Evolutionary conservation across 1,140 invertebrate genomes (phyloP).

Genomic region (Cydia amplana): DNA sequence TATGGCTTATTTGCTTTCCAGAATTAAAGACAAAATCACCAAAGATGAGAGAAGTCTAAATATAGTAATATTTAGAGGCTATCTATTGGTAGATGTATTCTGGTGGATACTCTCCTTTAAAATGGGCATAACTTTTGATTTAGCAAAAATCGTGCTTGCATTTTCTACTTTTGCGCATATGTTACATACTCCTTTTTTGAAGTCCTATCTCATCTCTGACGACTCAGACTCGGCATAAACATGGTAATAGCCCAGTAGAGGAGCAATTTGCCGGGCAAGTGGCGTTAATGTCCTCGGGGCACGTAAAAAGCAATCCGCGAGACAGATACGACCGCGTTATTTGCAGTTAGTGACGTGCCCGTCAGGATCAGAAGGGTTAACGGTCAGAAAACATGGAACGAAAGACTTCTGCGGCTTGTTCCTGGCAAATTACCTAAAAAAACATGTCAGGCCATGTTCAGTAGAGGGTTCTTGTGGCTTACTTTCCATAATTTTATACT

Average conservation of each 20-base stretch:
- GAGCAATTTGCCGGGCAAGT: conserved; percentile 38
- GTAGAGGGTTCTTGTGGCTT: background rate
- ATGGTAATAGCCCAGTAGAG: conserved; percentile 36
- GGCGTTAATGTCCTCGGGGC: conserved; percentile 35
- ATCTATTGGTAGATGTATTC: no score
- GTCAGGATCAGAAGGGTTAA: conserved; percentile 11
- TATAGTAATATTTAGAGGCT: no score
- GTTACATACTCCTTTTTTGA: conserved; percentile 2
- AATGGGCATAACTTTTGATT: no score
- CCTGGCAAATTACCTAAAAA: background rate
- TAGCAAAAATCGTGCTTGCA: background rate
- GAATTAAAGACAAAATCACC: no score
- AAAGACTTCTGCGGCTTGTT: background rate
- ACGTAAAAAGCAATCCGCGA: conserved; percentile 39
- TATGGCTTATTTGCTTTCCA: no score
- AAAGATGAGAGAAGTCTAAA: no score
- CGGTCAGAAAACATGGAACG: conserved; percentile 1
- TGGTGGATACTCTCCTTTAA: no score
- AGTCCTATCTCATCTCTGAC: background rate
- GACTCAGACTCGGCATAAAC: conserved; percentile 20
- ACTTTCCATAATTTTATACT: no score
- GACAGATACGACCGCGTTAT: conserved; percentile 39
- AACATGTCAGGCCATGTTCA: background rate
- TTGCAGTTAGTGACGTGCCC: conserved; percentile 21
- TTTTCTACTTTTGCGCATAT: conserved; percentile 16